Evolutionary conservation across 2,888 invertebrate species (phyloP), one percentile per base, ranked within the genome.

Genomic region (Anoncus sp.): DNA sequence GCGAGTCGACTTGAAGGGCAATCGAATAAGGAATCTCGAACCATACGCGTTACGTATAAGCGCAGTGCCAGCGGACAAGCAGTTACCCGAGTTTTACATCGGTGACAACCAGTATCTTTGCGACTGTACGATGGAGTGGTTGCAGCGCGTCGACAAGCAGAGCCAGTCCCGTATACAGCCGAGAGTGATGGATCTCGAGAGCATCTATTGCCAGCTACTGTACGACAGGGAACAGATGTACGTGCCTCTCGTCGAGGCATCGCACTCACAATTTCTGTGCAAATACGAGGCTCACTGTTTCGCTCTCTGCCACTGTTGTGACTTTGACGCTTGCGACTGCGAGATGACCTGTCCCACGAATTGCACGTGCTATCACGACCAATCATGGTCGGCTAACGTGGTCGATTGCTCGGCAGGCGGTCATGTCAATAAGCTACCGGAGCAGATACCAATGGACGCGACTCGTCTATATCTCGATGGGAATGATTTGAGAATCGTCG

Each of bases 91-190:
- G 91, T 97, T 97, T 90, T 95, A 95, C 89, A 95, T 97, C 80
- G 96, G 96, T 59, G 95, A 95, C 81, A 98, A 98, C 92, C 97
- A 97, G 71, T 95, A 96, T 88, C 94, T 96, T 86, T 98, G 98
- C 92, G 97, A 97, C 91, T 97, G 97, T 89, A 96, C 96, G 77
- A 97, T 97, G 97, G 96, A 97, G 89, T 98, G 97, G 97, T 91
- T 97, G 83, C 96, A 97, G 92, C 94, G 95, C 91, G 95, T 96
- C 84, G 96, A 96, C 90, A 90, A 90, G 69, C 94, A 94, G 84
- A 95, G 95, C 88, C 93, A 95, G 87, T 94, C 95, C 74, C 93
- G 96, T 85, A 96, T 96, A 63, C 96, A 96, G 89, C 97, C 97
- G 9, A 94, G 94, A 87, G 93, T 97, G 83, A 95, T 96, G 92